Percentiles rank a stretch among this genome's conserved stretches.
Conservation (phyloP, 2,113 vertebrate species). For the Carassius carassius region DNA sequence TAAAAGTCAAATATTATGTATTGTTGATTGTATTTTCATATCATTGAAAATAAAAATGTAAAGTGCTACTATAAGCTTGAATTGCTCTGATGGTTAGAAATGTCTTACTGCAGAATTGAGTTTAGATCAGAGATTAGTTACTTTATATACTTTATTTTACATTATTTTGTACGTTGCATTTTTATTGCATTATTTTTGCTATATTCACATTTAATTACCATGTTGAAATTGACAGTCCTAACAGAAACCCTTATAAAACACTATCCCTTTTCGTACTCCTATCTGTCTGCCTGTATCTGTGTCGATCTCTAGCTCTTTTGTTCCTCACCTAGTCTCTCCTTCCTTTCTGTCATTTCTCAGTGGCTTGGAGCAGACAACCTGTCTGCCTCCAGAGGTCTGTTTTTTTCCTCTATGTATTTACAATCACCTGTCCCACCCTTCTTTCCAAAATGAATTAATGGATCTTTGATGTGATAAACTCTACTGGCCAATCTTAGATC, state of each 20-base stretch:
- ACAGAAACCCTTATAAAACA: not conserved
- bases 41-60: not conserved
- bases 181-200: not conserved
- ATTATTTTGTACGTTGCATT: not conserved
- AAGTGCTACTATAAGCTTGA: not conserved
- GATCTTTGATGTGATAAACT: conserved; percentile 55
- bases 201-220: not conserved
- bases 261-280: not conserved
- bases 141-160: too few relatives aligned
- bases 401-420: conserved; percentile 57
- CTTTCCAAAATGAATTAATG: conserved; percentile 54
- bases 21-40: not conserved
- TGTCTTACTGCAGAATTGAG: not conserved
- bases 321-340: not conserved
- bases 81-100: not conserved
- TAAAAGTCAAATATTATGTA: not conserved
- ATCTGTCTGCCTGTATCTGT: not conserved
- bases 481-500: conserved; percentile 47
- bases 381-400: not conserved
- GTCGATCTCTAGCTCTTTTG: not conserved
- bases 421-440: conserved; percentile 63
- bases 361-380: conserved; percentile 23
- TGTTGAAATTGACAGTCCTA: not conserved
- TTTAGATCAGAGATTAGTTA: not conserved
- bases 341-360: conserved; percentile 9